A percentile compares a stretch with the other conserved stretches of the same genome.
Evolutionary conservation across 2,113 vertebrate genomes (phyloP).

Genomic region (Ctenodactylus gundi): DNA sequence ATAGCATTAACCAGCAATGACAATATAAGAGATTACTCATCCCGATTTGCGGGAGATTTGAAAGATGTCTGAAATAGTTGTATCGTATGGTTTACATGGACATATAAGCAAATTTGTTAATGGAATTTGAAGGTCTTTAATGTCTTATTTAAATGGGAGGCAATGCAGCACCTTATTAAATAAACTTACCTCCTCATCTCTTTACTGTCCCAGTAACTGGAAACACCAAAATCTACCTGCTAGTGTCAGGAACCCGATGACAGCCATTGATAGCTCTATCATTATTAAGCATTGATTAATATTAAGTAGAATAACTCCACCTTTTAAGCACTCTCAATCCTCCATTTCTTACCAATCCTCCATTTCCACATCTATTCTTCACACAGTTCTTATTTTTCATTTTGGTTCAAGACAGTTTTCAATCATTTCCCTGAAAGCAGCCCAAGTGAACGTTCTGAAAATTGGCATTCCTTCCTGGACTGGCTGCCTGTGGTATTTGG

Average conservation of each 20-base stretch:
- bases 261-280: neutral
- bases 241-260: neutral
- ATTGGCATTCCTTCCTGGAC: neutral
- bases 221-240: neutral
- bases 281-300: neutral
- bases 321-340: neutral
- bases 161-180: neutral
- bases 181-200: neutral
- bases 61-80: conserved; percentile 78
- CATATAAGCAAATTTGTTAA: conserved; percentile 84
- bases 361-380: neutral
- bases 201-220: neutral
- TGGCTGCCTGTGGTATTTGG: neutral
- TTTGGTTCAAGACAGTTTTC: neutral
- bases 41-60: conserved; percentile 83
- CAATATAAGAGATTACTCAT: conserved; percentile 79
- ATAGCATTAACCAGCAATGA: conserved; percentile 78
- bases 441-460: neutral
- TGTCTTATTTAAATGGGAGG: neutral
- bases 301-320: neutral
- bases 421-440: neutral
- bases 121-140: conserved; percentile 87
- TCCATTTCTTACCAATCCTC: neutral
- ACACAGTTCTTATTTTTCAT: neutral
- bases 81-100: conserved; percentile 76